A percentile compares a stretch with the other conserved stretches of the same genome.
Conservation (phyloP, 2,113 vertebrate genomes). For the Stercorarius parasiticus region DNA sequence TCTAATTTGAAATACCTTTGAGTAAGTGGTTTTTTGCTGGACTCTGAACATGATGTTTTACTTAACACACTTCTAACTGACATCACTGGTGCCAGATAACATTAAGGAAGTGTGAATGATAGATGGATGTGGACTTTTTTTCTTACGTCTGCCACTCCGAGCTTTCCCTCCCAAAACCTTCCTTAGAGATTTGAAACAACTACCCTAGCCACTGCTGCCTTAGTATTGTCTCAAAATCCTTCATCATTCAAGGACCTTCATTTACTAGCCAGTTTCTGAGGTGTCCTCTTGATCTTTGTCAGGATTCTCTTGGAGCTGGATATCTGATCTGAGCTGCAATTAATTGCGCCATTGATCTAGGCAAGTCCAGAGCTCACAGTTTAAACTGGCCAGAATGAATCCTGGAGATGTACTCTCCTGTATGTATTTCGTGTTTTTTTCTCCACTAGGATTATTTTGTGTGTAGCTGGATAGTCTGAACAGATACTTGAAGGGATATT, state of each 20-base stretch:
- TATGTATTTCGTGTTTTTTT: background rate
- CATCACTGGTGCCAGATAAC: background rate
- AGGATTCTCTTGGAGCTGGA: background rate
- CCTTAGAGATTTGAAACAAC: background rate
- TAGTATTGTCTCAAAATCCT: background rate
- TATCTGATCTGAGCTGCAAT: background rate
- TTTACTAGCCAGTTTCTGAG: background rate
- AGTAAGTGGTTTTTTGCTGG: background rate
- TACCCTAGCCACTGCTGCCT: background rate
- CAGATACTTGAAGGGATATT: background rate
- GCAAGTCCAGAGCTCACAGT: background rate
- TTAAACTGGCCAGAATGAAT: background rate
- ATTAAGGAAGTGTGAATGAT: background rate
- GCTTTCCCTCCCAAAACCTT: background rate
- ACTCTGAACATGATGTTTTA: background rate
- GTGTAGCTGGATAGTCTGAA: background rate
- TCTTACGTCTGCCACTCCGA: background rate
- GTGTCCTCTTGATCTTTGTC: background rate
- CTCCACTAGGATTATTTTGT: background rate
- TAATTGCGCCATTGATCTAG: background rate
- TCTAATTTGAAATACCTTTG: background rate
- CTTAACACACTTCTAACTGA: background rate
- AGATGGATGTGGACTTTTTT: background rate
- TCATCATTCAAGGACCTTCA: background rate
- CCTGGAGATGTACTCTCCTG: rapidly evolving